These are phyloP conservation scores for Pleuronectes platessa DNA, from an alignment of 2,113 vertebrate genomes.

Conservation along the genomic window DNA sequence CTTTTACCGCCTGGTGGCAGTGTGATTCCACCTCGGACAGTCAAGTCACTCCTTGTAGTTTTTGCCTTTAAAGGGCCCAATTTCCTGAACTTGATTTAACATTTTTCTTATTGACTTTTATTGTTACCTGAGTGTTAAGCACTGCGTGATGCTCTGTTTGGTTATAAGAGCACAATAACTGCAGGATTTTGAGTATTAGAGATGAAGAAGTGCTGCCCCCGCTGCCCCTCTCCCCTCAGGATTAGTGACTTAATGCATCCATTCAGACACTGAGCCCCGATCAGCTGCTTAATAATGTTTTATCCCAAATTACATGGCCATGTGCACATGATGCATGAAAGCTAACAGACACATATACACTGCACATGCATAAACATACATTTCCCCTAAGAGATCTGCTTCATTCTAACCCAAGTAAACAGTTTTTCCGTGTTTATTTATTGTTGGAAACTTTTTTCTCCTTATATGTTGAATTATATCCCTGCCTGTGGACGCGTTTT, in stretches of 20 bases:
- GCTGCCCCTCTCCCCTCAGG: constrained; percentile 65
- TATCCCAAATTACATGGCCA: constrained; percentile 63
- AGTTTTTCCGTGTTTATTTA: too few species aligned
- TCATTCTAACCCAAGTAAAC: too few species aligned
- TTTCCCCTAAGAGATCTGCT: neutral
- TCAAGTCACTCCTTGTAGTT: neutral
- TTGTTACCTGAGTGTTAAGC: neutral
- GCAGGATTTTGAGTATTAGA: constrained; percentile 4
- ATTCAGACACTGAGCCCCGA: constrained; percentile 79
- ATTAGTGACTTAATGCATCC: constrained; percentile 81
- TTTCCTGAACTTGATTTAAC: neutral
- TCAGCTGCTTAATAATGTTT: constrained; percentile 80
- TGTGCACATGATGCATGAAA: neutral
- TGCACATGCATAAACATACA: neutral
- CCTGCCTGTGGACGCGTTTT: neutral
- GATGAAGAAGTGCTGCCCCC: constrained; percentile 43
- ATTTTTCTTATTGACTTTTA: neutral
- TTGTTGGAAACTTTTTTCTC: too few species aligned
- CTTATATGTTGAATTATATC: too few species aligned
- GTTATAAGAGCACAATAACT: constrained; percentile 1
- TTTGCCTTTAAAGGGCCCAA: neutral
- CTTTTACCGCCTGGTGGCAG: constrained; percentile 50
- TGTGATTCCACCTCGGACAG: neutral
- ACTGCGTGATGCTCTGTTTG: neutral
- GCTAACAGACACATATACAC: neutral